Evolutionary conservation across 2,113 vertebrate species (phyloP).

Genomic region (Erythrolamprus reginae): DNA sequence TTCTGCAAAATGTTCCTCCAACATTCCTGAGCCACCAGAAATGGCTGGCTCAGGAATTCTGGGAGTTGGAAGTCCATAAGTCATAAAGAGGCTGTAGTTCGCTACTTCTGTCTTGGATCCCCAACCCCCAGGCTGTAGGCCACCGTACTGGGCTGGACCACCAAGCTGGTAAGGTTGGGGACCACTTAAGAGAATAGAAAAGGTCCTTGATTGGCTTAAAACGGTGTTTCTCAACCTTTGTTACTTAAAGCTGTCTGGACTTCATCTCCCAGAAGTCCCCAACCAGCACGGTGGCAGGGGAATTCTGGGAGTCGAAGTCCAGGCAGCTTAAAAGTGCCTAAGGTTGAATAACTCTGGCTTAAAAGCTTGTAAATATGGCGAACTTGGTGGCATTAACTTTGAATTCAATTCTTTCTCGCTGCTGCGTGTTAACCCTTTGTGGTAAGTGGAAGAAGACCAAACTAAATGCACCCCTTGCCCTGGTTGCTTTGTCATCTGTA

Average conservation of each 20-base stretch:
- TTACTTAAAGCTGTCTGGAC: background rate
- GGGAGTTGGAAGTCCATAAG: background rate
- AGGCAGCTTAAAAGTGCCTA: background rate
- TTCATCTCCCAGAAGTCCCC: background rate
- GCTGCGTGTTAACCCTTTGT: conserved; percentile 19
- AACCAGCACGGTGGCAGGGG: no score
- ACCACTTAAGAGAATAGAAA: background rate
- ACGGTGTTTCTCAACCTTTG: background rate
- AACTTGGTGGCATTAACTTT: conserved; percentile 47
- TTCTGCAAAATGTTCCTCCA: no score
- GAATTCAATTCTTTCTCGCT: conserved; percentile 39
- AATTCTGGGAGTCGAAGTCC: background rate
- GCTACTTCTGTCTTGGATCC: background rate
- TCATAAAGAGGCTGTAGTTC: background rate
- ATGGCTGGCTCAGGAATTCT: background rate
- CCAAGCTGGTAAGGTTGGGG: background rate
- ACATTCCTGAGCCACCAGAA: background rate
- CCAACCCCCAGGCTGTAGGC: background rate
- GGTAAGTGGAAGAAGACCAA: conserved; percentile 36
- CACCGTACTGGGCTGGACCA: background rate
- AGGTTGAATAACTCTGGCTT: background rate
- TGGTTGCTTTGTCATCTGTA: background rate
- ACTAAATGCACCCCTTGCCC: background rate
- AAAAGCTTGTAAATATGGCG: background rate
- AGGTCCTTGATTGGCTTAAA: background rate